phyloP scores from a whole-genome alignment of 2,888 invertebrate species.

The Galerucella pusilla region DNA sequence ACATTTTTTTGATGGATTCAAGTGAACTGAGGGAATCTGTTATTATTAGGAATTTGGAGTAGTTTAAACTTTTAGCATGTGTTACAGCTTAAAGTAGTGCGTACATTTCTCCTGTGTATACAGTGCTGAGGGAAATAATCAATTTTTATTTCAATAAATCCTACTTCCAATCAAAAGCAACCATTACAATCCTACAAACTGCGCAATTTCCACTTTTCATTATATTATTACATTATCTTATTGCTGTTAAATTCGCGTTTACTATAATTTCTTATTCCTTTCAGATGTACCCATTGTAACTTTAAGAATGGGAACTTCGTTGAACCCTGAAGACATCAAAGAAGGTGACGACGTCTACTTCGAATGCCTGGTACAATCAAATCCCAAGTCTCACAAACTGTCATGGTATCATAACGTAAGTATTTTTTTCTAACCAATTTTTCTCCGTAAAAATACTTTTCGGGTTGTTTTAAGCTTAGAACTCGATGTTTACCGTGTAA shows the following conservation, averaged over 20 bases:
- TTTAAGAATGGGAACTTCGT: conserved; percentile 84
- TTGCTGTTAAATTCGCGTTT: not conserved
- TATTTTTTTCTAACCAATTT: conserved; percentile 51
- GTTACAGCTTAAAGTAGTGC: no score
- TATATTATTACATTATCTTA: no score
- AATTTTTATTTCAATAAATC: no score
- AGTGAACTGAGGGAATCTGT: no score
- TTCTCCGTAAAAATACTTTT: conserved; percentile 8
- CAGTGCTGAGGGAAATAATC: no score
- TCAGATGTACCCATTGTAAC: conserved; percentile 84
- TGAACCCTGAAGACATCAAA: conserved; percentile 88
- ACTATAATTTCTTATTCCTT: conserved; percentile 55
- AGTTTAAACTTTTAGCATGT: no score
- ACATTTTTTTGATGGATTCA: no score
- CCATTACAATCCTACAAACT: no score
- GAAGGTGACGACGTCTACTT: conserved; percentile 92
- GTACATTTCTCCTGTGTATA: no score
- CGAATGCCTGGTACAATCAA: conserved; percentile 86
- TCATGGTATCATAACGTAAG: conserved; percentile 91
- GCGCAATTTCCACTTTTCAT: no score
- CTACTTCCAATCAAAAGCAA: no score
- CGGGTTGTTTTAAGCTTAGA: not conserved
- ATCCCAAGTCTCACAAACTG: conserved; percentile 85
- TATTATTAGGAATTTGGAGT: no score
- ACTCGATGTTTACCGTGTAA: not conserved